These are phyloP conservation scores for Merluccius polli DNA, from an alignment of 2,797 vertebrate genomes.

Conservation along the genomic window DNA sequence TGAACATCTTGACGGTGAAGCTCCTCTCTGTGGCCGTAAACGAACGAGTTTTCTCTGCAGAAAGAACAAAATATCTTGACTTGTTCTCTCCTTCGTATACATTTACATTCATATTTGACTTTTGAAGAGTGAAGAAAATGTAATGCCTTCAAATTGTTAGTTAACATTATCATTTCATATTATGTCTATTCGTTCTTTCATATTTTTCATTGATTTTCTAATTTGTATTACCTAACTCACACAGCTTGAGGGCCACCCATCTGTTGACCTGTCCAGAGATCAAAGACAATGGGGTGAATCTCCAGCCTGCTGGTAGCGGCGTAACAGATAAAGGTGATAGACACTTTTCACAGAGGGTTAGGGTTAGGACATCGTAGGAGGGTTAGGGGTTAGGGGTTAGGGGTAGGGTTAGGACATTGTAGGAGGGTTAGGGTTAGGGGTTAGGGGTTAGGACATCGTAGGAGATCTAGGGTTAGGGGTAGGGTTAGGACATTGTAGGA, in stretches of 20 bases:
- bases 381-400: too few relatives aligned
- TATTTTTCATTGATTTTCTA: not conserved
- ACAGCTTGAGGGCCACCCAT: constrained; percentile 76
- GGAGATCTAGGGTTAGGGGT: too few relatives aligned
- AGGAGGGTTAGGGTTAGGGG: too few relatives aligned
- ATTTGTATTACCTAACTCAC: constrained; percentile 74
- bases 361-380: too few relatives aligned
- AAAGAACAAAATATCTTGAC: not conserved
- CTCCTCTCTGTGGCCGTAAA: constrained; percentile 78
- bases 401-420: too few relatives aligned
- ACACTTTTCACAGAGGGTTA: not conserved
- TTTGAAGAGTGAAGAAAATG: not conserved
- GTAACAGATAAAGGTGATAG: not conserved
- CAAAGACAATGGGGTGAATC: not conserved
- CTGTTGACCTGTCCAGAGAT: constrained; percentile 77
- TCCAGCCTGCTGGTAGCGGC: not conserved
- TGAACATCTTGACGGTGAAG: constrained; percentile 89
- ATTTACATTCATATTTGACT: not conserved
- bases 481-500: too few relatives aligned
- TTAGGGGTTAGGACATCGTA: too few relatives aligned
- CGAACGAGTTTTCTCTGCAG: constrained; percentile 80
- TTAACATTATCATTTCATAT: not conserved
- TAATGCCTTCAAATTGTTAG: not conserved
- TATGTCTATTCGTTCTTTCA: not conserved
- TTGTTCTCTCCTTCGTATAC: not conserved